These are phyloP conservation scores for Sturmia bella DNA, from an alignment of 2,888 invertebrate genomes.

Conservation along the genomic window DNA sequence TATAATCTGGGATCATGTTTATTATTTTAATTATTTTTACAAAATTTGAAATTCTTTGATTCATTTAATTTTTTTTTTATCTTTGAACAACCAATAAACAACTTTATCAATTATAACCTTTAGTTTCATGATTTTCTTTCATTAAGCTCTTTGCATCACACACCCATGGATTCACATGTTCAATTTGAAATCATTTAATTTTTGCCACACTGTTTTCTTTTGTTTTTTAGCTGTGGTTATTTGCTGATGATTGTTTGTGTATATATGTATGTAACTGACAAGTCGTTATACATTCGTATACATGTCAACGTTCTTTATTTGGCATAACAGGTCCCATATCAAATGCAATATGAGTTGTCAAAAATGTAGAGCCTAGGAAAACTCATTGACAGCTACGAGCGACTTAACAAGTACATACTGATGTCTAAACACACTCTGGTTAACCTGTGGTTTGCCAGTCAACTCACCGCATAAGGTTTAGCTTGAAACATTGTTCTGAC, in stretches of 20 bases:
- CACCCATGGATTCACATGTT: neutral
- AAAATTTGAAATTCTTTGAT: too few species aligned
- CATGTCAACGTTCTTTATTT: constrained; percentile 16
- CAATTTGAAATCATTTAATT: neutral
- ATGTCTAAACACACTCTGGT: constrained; percentile 35
- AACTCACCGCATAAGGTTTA: constrained; percentile 21
- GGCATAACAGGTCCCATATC: constrained; percentile 61
- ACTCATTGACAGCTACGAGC: constrained; percentile 64
- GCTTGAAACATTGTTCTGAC: neutral
- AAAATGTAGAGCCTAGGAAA: constrained; percentile 61
- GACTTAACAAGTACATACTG: constrained; percentile 17
- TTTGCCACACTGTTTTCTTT: constrained; percentile 6
- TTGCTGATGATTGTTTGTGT: constrained; percentile 31
- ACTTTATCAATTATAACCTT: too few species aligned
- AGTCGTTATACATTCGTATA: neutral
- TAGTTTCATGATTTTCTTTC: too few species aligned
- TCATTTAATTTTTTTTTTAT: too few species aligned
- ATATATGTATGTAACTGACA: neutral
- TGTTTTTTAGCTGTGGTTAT: too few species aligned
- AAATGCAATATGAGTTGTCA: constrained; percentile 69
- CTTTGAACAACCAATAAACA: too few species aligned
- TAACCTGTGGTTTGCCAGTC: constrained; percentile 58
- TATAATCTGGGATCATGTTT: too few species aligned
- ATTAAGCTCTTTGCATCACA: too few species aligned
- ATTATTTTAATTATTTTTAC: too few species aligned